Conservation (phyloP, 2,113 vertebrate species). For the Lanius collurio region DNA sequence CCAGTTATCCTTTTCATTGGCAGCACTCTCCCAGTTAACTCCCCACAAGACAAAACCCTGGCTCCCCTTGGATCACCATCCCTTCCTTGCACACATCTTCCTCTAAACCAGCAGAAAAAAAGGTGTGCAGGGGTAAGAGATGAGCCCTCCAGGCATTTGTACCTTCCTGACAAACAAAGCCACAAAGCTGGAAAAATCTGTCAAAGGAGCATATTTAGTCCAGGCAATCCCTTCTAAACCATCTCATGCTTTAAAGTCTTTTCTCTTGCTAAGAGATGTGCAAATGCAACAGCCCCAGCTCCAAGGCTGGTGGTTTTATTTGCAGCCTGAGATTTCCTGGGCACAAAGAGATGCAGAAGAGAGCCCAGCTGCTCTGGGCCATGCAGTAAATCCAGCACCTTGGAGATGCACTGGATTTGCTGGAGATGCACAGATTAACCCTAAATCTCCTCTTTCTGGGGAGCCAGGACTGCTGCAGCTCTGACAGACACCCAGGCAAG, state of each 20-base stretch:
- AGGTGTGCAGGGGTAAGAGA: background rate
- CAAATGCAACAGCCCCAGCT: background rate
- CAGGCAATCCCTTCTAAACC: background rate
- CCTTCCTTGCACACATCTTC: background rate
- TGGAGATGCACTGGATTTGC: background rate
- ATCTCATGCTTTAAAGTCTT: background rate
- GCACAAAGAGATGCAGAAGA: background rate
- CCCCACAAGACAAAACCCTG: background rate
- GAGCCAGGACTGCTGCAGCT: background rate
- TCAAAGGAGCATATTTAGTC: background rate
- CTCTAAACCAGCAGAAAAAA: background rate
- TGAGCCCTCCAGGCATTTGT: background rate
- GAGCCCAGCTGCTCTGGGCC: background rate
- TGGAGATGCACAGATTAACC: background rate
- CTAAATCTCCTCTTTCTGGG: background rate
- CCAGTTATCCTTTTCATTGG: background rate
- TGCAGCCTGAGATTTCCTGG: background rate
- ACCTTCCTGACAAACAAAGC: background rate
- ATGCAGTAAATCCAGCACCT: background rate
- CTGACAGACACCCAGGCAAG: background rate
- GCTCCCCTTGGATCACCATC: background rate
- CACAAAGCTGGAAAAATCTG: background rate
- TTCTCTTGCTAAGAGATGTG: background rate
- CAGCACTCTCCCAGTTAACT: background rate
- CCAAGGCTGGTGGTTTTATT: background rate